Evolutionary conservation across 2,888 invertebrate genomes (phyloP).

Genomic region (Tetranychus truncatus): DNA sequence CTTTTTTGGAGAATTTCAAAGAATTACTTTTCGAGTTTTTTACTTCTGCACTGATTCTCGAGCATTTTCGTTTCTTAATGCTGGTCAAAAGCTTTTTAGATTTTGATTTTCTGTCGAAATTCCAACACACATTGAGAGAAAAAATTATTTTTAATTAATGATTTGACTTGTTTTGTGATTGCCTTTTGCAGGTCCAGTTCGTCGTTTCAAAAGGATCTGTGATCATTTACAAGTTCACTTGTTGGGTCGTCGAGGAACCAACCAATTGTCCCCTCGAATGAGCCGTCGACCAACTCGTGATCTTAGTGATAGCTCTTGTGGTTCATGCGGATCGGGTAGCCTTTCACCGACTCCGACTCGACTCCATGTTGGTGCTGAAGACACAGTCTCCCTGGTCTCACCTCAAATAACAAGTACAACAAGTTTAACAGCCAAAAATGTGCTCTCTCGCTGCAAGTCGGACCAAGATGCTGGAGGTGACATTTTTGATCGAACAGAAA

Average conservation of each 20-base stretch:
- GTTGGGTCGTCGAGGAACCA: constrained; percentile 35
- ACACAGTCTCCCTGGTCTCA: constrained; percentile 22
- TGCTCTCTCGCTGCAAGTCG: constrained; percentile 27
- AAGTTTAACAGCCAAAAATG: constrained; percentile 13
- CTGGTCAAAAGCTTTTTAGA: too few relatives aligned
- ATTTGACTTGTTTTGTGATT: background rate
- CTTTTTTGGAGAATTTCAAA: too few relatives aligned
- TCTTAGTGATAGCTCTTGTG: constrained; percentile 49
- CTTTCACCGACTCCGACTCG: constrained; percentile 33
- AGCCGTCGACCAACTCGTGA: constrained; percentile 44
- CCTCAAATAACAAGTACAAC: constrained; percentile 16
- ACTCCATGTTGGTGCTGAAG: constrained; percentile 23
- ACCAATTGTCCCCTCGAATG: constrained; percentile 24
- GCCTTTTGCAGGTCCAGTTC: constrained; percentile 56
- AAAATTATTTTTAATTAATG: background rate
- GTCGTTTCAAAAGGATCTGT: constrained; percentile 81
- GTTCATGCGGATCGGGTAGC: constrained; percentile 48
- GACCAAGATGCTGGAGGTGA: constrained; percentile 17
- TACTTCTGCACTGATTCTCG: background rate
- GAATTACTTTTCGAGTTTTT: too few relatives aligned
- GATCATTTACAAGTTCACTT: constrained; percentile 84
- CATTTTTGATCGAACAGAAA: constrained; percentile 6
- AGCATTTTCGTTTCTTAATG: background rate
- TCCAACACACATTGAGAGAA: too few relatives aligned
- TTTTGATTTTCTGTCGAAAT: background rate